Percentiles rank a stretch among this genome's conserved stretches.
Evolutionary conservation across 1,140 invertebrate genomes (phyloP).

Genomic region (Vollenhovia emeryi): DNA sequence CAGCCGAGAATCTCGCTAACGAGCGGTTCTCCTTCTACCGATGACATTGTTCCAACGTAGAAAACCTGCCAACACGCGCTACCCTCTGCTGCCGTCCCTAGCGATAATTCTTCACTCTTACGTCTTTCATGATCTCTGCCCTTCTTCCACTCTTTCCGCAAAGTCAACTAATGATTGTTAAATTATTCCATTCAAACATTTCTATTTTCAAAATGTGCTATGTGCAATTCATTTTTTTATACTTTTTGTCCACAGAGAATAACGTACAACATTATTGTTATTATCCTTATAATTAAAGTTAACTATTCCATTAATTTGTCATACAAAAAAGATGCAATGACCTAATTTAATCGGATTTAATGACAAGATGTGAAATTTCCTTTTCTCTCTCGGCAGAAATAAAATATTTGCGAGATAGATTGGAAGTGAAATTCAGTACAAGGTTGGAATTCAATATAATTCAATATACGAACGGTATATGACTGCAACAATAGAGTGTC

Average conservation of each 20-base stretch:
- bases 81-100: not conserved
- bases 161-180: slow-evolving; percentile 1
- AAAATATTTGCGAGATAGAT: slow-evolving; percentile 1
- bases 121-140: not conserved
- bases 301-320: not conserved
- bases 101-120: slow-evolving; percentile 27
- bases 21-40: slow-evolving; percentile 66
- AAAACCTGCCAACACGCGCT: slow-evolving; percentile 46
- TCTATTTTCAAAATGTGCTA: not conserved
- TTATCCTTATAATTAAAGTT: not conserved
- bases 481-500: not conserved
- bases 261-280: not conserved
- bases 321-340: not conserved
- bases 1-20: slow-evolving; percentile 68
- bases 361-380: not conserved
- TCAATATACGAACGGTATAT: not conserved
- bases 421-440: slow-evolving; percentile 21
- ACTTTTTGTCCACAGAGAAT: not conserved
- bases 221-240: not conserved
- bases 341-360: not conserved
- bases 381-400: not conserved
- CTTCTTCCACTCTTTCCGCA: not conserved
- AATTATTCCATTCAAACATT: not conserved
- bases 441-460: slow-evolving; percentile 64
- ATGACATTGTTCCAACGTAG: slow-evolving; percentile 61